Base-by-base conservation (phyloP, 2,888 invertebrate genomes). In the Heteromyza rotundicornis region DNA sequence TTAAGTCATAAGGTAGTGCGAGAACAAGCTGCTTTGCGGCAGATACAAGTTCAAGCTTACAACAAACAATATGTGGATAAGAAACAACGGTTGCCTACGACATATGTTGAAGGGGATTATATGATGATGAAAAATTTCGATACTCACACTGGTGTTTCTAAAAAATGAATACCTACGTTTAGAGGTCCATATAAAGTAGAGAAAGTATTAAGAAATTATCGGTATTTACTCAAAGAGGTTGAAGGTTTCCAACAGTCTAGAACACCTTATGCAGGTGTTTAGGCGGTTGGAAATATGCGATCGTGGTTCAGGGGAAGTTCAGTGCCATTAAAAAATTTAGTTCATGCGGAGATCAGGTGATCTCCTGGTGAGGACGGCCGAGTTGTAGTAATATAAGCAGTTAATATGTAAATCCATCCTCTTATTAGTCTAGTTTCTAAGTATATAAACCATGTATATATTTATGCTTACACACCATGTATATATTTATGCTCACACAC, bases 81-180 rank as follows among this genome's bases (percentile, higher is more conserved):
- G 24, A 27, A 1, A 63, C n/a, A n/a, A n/a, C n/a, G n/a, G n/a
- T n/a, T n/a, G n/a, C n/a, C n/a, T n/a, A n/a, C n/a, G n/a, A n/a
- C n/a, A n/a, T n/a, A n/a, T n/a, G n/a, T n/a, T n/a, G n/a, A n/a
- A n/a, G n/a, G n/a, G n/a, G n/a, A n/a, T n/a, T n/a, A 62, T 53
- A 61, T 67, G n/a, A 32, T 62, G 59, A 22, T 67, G 14, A 62
- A 23, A 53, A 63, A 60, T 51, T 60, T 65, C 27, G 64, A 62
- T 20, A 61, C 57, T 2, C 54, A 59, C 17, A 1, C 54, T 2
- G 64, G 63, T 12, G 57, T 51, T n/a, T 56, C 57, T 1, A 61
- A 51, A 2, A 64, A 64, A 24, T 14, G 63, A 5, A 57, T 64
- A 22, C 55, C 65, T 0, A 59, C 60, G 16, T 65, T 51, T 40